Evolutionary conservation across 2,797 vertebrate genomes (phyloP).

Genomic region (Coracias cyanogaster): DNA sequence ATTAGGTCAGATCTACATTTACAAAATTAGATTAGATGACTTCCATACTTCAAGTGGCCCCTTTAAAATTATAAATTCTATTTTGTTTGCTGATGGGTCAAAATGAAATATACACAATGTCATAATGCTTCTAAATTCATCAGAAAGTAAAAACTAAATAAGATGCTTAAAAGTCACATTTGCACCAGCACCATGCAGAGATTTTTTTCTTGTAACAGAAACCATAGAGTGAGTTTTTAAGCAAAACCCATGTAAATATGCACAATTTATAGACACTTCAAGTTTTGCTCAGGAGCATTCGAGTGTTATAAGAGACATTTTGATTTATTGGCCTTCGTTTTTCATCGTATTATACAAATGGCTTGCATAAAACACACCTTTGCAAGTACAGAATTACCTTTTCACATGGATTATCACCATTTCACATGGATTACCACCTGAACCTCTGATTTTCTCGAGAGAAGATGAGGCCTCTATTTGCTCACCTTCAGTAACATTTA

Average conservation of each 20-base stretch:
- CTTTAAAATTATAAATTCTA: background rate
- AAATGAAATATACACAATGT: background rate
- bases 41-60: background rate
- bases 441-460: background rate
- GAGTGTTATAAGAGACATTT: background rate
- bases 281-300: background rate
- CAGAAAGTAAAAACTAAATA: background rate
- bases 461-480: background rate
- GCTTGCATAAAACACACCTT: background rate
- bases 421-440: background rate
- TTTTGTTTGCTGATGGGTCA: fast-evolving
- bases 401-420: background rate
- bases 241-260: background rate
- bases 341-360: background rate
- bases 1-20: background rate
- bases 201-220: background rate
- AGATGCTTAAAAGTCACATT: background rate
- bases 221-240: background rate
- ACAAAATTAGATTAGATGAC: background rate
- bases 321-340: background rate
- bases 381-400: background rate
- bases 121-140: background rate
- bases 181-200: background rate
- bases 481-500: background rate
- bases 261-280: background rate